Conservation (phyloP, 2,888 invertebrate genomes). For the Heliconius cydno region DNA sequence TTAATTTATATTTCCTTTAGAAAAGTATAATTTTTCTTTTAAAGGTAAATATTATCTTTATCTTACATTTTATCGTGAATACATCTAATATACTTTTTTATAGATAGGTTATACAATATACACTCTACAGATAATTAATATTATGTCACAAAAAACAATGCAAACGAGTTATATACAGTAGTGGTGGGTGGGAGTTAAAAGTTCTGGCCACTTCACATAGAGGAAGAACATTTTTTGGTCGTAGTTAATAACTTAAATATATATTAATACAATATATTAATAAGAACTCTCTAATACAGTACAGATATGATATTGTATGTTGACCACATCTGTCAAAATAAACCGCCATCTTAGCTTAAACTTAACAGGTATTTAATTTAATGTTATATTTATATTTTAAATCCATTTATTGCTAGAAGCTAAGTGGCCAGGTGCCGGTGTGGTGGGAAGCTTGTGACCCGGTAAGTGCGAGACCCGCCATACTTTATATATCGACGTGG, state of each 20-base stretch:
- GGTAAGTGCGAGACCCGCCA: conserved; percentile 14
- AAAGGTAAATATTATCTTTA: background rate
- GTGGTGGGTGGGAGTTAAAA: conserved; percentile 75
- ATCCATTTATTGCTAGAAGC: conserved; percentile 47
- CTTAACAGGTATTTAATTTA: conserved; percentile 13
- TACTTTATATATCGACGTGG: conserved; percentile 8
- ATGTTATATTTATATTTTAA: conserved; percentile 18
- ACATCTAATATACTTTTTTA: conserved; percentile 3
- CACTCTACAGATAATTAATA: conserved; percentile 62
- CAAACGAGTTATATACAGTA: conserved; percentile 71
- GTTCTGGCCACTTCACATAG: conserved; percentile 70
- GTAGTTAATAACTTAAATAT: conserved; percentile 54
- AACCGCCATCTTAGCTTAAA: conserved; percentile 29
- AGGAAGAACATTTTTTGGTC: conserved; percentile 61
- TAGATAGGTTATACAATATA: conserved; percentile 54
- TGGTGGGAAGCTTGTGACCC: conserved; percentile 65
- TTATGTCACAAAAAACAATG: conserved; percentile 62
- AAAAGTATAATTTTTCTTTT: conserved; percentile 6
- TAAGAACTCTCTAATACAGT: conserved; percentile 27
- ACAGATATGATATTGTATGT: conserved; percentile 12
- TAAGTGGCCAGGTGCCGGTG: conserved; percentile 78
- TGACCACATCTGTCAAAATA: conserved; percentile 14
- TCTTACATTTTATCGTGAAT: background rate
- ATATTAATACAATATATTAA: conserved; percentile 45
- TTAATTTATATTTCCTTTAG: background rate